A percentile compares a stretch with the other conserved stretches of the same genome.
Evolutionary conservation across 2,888 invertebrate genomes (phyloP).

Genomic region (Philereme vetulata): DNA sequence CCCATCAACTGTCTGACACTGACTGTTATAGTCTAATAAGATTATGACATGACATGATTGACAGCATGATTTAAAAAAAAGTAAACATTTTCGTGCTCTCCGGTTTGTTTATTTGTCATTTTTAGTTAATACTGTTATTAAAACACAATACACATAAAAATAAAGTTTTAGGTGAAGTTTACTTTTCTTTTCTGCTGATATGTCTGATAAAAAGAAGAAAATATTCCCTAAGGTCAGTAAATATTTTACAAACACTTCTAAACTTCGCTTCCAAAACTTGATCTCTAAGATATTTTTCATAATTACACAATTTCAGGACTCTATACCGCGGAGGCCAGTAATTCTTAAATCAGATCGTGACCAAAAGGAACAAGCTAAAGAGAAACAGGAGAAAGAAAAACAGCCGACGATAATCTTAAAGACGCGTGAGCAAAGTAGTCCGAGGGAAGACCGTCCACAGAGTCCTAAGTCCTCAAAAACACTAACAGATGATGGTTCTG

Average conservation of each 20-base stretch:
- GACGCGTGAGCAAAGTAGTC: conserved; percentile 84
- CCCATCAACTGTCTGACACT: too few relatives aligned
- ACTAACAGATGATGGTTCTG: conserved; percentile 60
- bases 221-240: conserved; percentile 49
- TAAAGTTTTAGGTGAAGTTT: background rate
- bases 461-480: conserved; percentile 82
- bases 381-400: conserved; percentile 74
- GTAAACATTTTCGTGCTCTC: too few relatives aligned
- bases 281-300: background rate
- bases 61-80: too few relatives aligned
- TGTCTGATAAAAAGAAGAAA: conserved; percentile 81
- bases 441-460: conserved; percentile 82
- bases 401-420: conserved; percentile 88
- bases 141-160: too few relatives aligned
- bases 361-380: conserved; percentile 63
- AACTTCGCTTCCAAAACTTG: too few relatives aligned
- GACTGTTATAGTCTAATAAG: too few relatives aligned
- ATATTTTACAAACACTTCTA: background rate
- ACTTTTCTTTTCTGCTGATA: conserved; percentile 28
- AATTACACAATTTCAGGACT: conserved; percentile 55
- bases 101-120: too few relatives aligned
- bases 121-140: too few relatives aligned
- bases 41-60: too few relatives aligned
- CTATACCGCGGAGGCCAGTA: conserved; percentile 67
- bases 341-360: conserved; percentile 81